These are phyloP conservation scores for Protonibea diacanthus DNA, from an alignment of 2,797 vertebrate species.

Conservation along the genomic window DNA sequence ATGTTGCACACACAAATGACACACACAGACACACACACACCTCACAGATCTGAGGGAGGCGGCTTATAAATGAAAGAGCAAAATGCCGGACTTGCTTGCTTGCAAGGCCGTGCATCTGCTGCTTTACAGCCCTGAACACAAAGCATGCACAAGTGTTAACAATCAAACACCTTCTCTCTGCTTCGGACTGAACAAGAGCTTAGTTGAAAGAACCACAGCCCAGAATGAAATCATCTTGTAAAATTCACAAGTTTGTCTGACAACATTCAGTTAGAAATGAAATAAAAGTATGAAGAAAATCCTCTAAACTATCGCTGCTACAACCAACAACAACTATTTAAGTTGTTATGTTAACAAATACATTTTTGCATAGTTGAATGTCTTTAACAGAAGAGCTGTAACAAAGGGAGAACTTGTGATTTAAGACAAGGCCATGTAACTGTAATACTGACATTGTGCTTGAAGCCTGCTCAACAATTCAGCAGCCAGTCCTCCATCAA, in stretches of 20 bases:
- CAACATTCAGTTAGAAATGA: neutral
- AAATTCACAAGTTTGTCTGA: neutral
- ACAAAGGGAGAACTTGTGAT: neutral
- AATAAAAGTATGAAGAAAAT: neutral
- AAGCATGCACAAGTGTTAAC: neutral
- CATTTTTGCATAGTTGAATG: neutral
- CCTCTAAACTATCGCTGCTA: neutral
- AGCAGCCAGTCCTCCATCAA: conserved; percentile 28
- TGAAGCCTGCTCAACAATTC: conserved; percentile 20
- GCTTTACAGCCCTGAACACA: conserved; percentile 14
- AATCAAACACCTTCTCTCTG: neutral
- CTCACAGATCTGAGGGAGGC: conserved; percentile 44
- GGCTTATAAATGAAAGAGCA: conserved; percentile 37
- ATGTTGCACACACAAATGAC: conserved; percentile 3
- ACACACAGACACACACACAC: conserved; percentile 28
- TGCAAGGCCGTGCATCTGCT: conserved; percentile 37
- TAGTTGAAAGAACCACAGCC: neutral
- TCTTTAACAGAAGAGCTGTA: neutral
- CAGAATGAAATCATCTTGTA: neutral
- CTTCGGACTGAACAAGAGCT: neutral
- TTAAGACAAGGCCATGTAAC: neutral
- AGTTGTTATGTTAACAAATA: neutral
- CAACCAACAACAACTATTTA: neutral
- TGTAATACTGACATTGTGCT: conserved; percentile 11
- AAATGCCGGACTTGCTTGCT: conserved; percentile 19